Base-by-base conservation (phyloP, 1,140 invertebrate genomes). In the Halesus radiatus region DNA sequence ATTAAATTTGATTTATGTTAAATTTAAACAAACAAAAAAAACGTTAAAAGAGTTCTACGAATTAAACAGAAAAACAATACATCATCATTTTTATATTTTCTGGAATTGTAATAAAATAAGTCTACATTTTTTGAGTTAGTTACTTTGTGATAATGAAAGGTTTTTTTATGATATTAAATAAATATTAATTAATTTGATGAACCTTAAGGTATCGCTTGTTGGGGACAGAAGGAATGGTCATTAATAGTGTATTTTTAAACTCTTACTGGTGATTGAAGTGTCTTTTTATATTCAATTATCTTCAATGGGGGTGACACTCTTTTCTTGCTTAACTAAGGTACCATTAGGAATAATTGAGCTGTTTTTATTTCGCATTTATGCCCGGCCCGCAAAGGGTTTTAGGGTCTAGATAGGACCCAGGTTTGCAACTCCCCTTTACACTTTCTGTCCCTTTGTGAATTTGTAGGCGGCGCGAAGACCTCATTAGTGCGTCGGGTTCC, bases 381-480 rank as follows among this genome's bases (percentile, higher is more conserved):
- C 29, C 64, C 29, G 64, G 29, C 2, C 16, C 23, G 26, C 64
- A 68, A 68, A 68, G 64, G 64, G 64, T 68, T 68, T 60, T n/a
- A 16, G 29, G 64, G 32, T 29, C 32, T 32, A 68, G 18, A 68
- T 68, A 13, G 64, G 13, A 20, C 23, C 56, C n/a, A 13, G 20
- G 56, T 60, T 23, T 20, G 20, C n/a, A 29, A 26, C 15, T 22
- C 23, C 58, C 20, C 58, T 72, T 3, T 22, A 72, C 70, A 73
- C 70, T 73, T 73, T 53, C 45, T 13, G 18, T 16, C 18, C 50
- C 70, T 53, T 52, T 53, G 52, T 73, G 20, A 73, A 52, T 54
- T 73, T 73, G 50, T 22, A 54, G 70, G 70, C 22, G 70, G 50
- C 52, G 22, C 26, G 70, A 54, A 45, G 70, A 22, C 70, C 45